Evolutionary conservation across 2,888 invertebrate genomes (phyloP).

Genomic region (Spodoptera exigua): DNA sequence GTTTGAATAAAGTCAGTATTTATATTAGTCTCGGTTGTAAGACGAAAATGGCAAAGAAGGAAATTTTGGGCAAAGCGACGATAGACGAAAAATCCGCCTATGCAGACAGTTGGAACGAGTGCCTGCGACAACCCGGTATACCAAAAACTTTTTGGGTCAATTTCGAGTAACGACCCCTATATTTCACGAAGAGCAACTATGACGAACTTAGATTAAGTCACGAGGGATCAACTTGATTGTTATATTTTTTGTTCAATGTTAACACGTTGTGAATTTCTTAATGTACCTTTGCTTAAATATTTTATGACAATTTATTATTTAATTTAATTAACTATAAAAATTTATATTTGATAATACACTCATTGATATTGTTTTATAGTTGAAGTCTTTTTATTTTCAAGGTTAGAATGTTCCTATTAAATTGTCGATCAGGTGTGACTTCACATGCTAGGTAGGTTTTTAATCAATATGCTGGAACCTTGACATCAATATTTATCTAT

Average conservation of each 20-base stretch:
- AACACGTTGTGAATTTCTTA: constrained; percentile 55
- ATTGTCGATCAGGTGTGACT: constrained; percentile 8
- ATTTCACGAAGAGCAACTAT: constrained; percentile 49
- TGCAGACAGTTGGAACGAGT: constrained; percentile 90
- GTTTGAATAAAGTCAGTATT: constrained; percentile 90
- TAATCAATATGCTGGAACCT: constrained; percentile 16
- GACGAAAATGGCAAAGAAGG: constrained; percentile 91
- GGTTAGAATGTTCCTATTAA: background rate
- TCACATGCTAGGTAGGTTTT: constrained; percentile 18
- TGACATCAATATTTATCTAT: constrained; percentile 3
- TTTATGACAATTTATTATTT: constrained; percentile 47
- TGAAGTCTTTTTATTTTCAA: constrained; percentile 13
- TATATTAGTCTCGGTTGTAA: constrained; percentile 91
- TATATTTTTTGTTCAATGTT: constrained; percentile 35
- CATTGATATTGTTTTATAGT: constrained; percentile 47
- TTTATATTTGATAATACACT: constrained; percentile 46
- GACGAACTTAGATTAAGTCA: constrained; percentile 48
- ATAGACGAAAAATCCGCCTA: constrained; percentile 90
- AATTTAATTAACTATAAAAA: constrained; percentile 39
- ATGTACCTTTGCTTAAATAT: constrained; percentile 35
- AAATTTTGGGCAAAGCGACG: constrained; percentile 91
- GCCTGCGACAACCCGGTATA: constrained; percentile 86
- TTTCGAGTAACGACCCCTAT: constrained; percentile 79
- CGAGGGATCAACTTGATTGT: constrained; percentile 34
- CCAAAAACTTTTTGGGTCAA: constrained; percentile 90